A percentile compares a stretch with the other conserved stretches of the same genome.
These are phyloP conservation scores for Myotis findleyi DNA, from an alignment of 2,797 vertebrate genomes.

Conservation along the genomic window DNA sequence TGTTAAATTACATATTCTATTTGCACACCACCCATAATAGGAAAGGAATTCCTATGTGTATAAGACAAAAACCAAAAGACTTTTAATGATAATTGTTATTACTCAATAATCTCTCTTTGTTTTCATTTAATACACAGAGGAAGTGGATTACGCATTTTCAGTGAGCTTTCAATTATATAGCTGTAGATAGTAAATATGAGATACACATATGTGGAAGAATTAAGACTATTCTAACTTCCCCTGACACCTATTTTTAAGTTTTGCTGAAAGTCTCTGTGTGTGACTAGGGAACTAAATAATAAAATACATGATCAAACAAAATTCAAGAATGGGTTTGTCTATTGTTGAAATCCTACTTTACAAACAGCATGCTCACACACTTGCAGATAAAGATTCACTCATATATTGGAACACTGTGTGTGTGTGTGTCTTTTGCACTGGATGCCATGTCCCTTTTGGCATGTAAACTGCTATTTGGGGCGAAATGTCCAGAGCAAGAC, in stretches of 20 bases:
- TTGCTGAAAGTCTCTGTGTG: constrained; percentile 23
- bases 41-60: background rate
- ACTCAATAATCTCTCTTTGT: constrained; percentile 48
- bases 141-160: constrained; percentile 54
- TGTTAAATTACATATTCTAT: background rate
- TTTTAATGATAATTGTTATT: constrained; percentile 38
- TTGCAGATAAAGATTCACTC: background rate
- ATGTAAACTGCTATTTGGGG: background rate
- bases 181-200: constrained; percentile 54
- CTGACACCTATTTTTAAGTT: background rate
- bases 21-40: background rate
- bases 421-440: background rate
- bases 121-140: constrained; percentile 49
- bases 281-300: constrained; percentile 35
- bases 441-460: background rate
- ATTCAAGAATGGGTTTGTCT: background rate
- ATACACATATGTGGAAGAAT: constrained; percentile 11
- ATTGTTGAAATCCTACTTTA: background rate
- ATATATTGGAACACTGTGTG: background rate
- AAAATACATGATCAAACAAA: background rate
- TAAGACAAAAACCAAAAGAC: background rate
- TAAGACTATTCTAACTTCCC: constrained; percentile 20
- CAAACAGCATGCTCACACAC: background rate
- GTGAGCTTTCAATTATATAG: constrained; percentile 46
- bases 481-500: background rate